Evolutionary conservation across 2,113 vertebrate species (phyloP).

Genomic region (Percopsis transmontana): DNA sequence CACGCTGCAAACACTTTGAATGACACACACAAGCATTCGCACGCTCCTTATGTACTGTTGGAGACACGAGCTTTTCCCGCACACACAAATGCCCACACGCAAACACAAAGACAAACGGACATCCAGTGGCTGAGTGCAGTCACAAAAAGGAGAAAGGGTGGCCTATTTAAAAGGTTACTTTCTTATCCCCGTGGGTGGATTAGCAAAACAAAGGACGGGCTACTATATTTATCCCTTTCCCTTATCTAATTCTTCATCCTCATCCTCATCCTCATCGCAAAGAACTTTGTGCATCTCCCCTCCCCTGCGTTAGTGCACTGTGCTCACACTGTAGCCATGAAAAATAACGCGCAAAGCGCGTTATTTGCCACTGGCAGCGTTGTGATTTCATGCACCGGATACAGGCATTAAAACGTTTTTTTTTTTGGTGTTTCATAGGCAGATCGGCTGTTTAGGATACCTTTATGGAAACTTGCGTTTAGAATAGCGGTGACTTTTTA

Average conservation of each 20-base stretch:
- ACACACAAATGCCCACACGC: slow-evolving; percentile 10
- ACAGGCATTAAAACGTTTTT: slow-evolving; percentile 50
- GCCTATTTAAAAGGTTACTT: slow-evolving; percentile 77
- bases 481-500: not conserved
- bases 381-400: slow-evolving; percentile 68
- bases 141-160: slow-evolving; percentile 60
- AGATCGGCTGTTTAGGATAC: not conserved
- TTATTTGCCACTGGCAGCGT: slow-evolving; percentile 59
- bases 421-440: slow-evolving; percentile 6
- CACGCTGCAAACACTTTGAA: not conserved
- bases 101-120: not conserved
- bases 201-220: slow-evolving; percentile 64
- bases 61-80: not conserved
- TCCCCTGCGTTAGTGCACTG: slow-evolving; percentile 60
- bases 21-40: not conserved
- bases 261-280: slow-evolving; percentile 57
- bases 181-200: slow-evolving; percentile 66
- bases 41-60: not conserved
- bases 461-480: not conserved
- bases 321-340: slow-evolving; percentile 55
- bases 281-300: slow-evolving; percentile 59
- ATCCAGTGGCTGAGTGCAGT: slow-evolving; percentile 25
- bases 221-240: slow-evolving; percentile 70
- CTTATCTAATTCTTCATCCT: slow-evolving; percentile 64
- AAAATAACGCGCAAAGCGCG: slow-evolving; percentile 51